Base-by-base conservation (phyloP, 1,140 invertebrate species). In the Matsumurasca onukii region DNA sequence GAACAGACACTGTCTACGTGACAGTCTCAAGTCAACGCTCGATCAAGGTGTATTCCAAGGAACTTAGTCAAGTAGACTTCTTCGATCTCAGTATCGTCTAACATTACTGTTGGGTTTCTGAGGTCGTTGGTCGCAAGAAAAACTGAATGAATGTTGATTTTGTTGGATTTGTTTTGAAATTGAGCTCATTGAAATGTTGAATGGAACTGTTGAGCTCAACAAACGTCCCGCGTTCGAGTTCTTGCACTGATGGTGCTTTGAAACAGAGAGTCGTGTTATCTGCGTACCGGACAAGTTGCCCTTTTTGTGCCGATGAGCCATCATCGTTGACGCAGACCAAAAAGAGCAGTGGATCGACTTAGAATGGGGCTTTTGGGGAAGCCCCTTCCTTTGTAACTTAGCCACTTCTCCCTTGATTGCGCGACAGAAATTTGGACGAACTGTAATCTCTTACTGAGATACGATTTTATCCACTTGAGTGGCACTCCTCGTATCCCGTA, bases 261-360 rank as follows among this genome's bases (percentile, higher is more conserved):
- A 55, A 20, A 55, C 17, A 25, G 51, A 55, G 51, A 55, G 51
- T 55, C 17, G 17, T 55, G 51, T 25, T 22, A 55, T 55, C 51
- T 55, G 24, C 24, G 22, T 55, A 55, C 17, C 22, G 51, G 17
- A 55, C 51, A 20, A 55, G 5, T 55, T 20, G 20, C 22, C 51
- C 51, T 20, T 55, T 9, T 55, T 25, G 17, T 12, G 22, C 17
- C 5, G 51, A 55, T 55, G 51, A 20, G 24, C 24, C 20, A 9
- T 5, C 51, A 31, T 64, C 62, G 34, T 64, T 64, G 2, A 64
- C 34, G n/a, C 20, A 34, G n/a, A 64, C 9, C 20, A 64, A 20
- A 31, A 64, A 64, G 9, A 64, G 31, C n/a, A 64, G 25, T 2
- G 62, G 62, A n/a, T n/a, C n/a, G n/a, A 22, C 62, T 39, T n/a